Base-by-base conservation (phyloP, 2,797 vertebrate species). In the Gobio occitaniae region DNA sequence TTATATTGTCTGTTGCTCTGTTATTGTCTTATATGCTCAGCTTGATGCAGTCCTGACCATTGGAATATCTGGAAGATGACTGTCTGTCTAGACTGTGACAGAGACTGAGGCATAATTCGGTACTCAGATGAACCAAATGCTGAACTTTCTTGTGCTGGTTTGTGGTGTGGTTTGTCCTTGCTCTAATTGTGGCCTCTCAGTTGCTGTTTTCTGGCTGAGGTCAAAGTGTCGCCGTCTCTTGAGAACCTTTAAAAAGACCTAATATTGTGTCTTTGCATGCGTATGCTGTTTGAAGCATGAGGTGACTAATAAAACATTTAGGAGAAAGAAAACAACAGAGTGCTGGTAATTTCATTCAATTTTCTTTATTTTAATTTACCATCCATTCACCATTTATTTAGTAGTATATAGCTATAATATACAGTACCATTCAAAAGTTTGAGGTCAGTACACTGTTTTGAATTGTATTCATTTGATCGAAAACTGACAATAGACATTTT, bases 51-150 rank as follows among this genome's bases (percentile, higher is more conserved):
- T 56, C 50, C 15, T 79, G 76, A 78, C 56, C n/a, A 17, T 63
- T 63, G 44, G 44, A 71, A 71, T 71, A 54, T 32, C 29, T 19
- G 19, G 13, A 59, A 44, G 56, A 29, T 65, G 21, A 66, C 17
- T 75, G 19, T 36, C 66, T 86, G 66, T 86, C 78, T 84, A 80
- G 47, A 78, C 38, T 44, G n/a, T 71, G 38, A n/a, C n/a, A 81
- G 16, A 54, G 12, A 41, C 36, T 50, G 70, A 80, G 52, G 44
- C 47, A 76, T 83, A 54, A 11, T 41, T 83, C 4, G 19, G 36
- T 80, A 54, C 84, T 79, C 82, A 47, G 78, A 87, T 56, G n/a
- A 59, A 21, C 59, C 16, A 25, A 78, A 83, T 61, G 11, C 25
- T 75, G 50, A 63, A 80, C 19, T 77, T 83, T 44, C 69, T 59